Conservation (phyloP, 2,797 vertebrate genomes). For the Florisuga fusca region DNA sequence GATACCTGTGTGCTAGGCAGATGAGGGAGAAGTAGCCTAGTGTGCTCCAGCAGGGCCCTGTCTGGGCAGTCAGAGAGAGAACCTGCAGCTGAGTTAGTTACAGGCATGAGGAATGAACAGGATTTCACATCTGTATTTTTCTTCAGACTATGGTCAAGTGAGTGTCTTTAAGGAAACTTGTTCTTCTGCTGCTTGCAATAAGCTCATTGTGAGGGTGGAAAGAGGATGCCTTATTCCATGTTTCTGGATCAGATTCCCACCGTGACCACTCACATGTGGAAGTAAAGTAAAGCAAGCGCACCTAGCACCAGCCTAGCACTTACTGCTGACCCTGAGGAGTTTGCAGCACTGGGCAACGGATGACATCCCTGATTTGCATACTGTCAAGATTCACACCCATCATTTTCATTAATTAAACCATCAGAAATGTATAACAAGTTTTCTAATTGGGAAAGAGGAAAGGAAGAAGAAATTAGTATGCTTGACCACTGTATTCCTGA, state of each 20-base stretch:
- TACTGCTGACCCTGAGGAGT: accelerated
- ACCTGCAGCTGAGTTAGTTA: neutral
- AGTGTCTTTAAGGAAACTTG: neutral
- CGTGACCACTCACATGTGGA: neutral
- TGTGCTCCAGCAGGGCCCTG: neutral
- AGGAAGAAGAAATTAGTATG: neutral
- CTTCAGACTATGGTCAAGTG: neutral
- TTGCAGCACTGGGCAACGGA: neutral
- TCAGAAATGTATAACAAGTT: conserved; percentile 25
- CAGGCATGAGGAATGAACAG: accelerated
- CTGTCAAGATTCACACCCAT: neutral
- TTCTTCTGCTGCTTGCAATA: neutral
- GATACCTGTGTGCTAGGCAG: neutral
- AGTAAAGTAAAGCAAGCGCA: neutral
- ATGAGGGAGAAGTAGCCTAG: neutral
- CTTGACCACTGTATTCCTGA: neutral
- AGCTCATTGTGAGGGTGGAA: neutral
- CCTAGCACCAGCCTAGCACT: neutral
- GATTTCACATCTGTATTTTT: neutral
- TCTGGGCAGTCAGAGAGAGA: neutral
- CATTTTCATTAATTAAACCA: conserved; percentile 24
- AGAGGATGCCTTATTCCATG: neutral
- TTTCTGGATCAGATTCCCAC: neutral
- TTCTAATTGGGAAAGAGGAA: conserved; percentile 28
- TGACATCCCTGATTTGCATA: conserved; percentile 10